These are phyloP conservation scores for Neodiprion lecontei DNA, from an alignment of 1,140 invertebrate species.

Conservation along the genomic window DNA sequence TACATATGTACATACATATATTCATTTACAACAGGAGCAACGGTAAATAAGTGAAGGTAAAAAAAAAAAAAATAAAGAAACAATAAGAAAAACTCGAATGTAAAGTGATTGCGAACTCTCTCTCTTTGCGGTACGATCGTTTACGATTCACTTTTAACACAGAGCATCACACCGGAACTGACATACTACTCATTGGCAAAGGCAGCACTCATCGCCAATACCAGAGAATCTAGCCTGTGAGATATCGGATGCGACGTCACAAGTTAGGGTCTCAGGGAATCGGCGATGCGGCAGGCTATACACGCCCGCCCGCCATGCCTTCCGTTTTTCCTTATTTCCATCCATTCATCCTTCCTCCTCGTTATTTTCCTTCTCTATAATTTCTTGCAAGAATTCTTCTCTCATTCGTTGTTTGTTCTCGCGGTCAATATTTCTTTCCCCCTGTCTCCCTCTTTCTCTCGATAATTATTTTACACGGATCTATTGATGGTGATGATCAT, in stretches of 20 bases:
- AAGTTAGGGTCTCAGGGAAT: conserved; percentile 81
- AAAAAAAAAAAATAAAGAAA: too few relatives aligned
- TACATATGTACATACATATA: too few relatives aligned
- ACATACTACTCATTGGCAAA: conserved; percentile 42
- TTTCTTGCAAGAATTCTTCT: conserved; percentile 14
- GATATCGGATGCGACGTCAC: conserved; percentile 70
- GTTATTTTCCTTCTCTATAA: conserved; percentile 23
- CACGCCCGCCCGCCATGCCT: conserved; percentile 55
- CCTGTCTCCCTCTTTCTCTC: background rate
- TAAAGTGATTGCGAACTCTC: too few relatives aligned
- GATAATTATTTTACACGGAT: background rate
- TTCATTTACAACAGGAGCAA: too few relatives aligned
- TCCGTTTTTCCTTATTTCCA: conserved; percentile 30
- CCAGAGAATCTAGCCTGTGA: conserved; percentile 78
- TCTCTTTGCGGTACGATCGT: too few relatives aligned
- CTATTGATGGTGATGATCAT: conserved; percentile 13
- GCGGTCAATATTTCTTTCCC: background rate
- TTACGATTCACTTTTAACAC: too few relatives aligned
- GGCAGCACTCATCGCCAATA: conserved; percentile 67
- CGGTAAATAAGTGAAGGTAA: too few relatives aligned
- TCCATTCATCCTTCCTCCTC: conserved; percentile 23
- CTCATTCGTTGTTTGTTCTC: background rate
- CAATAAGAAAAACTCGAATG: too few relatives aligned
- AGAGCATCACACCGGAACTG: too few relatives aligned
- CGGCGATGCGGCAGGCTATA: conserved; percentile 65